These are phyloP conservation scores for Chymomyza fuscimana DNA, from an alignment of 2,888 invertebrate species.

Conservation along the genomic window DNA sequence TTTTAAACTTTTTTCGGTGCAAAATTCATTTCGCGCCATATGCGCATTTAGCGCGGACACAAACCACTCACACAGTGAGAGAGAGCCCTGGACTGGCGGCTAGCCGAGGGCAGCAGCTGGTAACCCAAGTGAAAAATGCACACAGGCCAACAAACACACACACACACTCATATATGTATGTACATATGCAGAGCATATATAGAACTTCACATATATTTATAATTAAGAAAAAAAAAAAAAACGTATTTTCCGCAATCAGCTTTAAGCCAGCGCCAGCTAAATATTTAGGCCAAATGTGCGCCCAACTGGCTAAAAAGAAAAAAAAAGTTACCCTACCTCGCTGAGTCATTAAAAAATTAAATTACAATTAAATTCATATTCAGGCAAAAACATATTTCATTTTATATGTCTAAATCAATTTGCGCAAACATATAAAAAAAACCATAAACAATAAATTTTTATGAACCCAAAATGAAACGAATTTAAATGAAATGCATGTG, in stretches of 20 bases:
- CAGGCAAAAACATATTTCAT: constrained; percentile 42
- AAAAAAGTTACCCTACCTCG: background rate
- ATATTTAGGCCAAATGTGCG: constrained; percentile 59
- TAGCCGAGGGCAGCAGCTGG: constrained; percentile 27
- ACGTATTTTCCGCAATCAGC: background rate
- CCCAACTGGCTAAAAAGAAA: background rate
- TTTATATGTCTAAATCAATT: constrained; percentile 32
- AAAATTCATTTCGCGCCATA: constrained; percentile 71
- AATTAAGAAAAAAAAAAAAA: constrained; percentile 49
- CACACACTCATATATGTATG: constrained; percentile 10
- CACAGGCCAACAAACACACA: constrained; percentile 21
- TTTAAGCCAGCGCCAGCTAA: constrained; percentile 12
- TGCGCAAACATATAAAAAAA: constrained; percentile 28
- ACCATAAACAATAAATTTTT: background rate
- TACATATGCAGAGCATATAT: constrained; percentile 4
- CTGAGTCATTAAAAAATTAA: constrained; percentile 53
- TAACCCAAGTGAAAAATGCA: constrained; percentile 50
- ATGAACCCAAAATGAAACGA: background rate
- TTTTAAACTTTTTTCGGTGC: constrained; percentile 26
- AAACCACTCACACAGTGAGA: constrained; percentile 46
- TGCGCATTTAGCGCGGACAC: constrained; percentile 66
- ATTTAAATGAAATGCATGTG: constrained; percentile 35
- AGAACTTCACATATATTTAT: constrained; percentile 31
- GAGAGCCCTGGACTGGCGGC: constrained; percentile 21
- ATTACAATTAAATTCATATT: constrained; percentile 61